phyloP scores from a whole-genome alignment of 1,140 invertebrate genomes.

The Hetaerina americana region DNA sequence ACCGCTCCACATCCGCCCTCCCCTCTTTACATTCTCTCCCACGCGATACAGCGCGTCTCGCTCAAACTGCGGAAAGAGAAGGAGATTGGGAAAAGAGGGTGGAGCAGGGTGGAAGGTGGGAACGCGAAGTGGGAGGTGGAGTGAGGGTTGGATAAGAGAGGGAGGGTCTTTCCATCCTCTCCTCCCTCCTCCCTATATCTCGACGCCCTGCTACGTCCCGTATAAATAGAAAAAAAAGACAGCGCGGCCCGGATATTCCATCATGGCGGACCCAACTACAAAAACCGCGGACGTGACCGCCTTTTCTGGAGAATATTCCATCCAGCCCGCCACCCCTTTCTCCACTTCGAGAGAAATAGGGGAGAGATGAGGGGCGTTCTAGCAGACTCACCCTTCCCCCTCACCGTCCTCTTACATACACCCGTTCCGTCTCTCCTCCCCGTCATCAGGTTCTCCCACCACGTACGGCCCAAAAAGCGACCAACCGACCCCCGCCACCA shows the following conservation, averaged over 20 bases:
- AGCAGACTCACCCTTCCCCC: no score
- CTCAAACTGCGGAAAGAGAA: not conserved
- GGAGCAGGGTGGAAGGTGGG: no score
- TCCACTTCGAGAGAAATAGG: no score
- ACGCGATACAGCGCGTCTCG: not conserved
- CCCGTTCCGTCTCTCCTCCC: no score
- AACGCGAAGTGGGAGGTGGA: not conserved
- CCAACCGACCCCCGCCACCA: no score
- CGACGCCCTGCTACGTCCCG: no score
- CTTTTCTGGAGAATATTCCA: not conserved
- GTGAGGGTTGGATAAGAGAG: not conserved
- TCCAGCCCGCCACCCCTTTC: not conserved
- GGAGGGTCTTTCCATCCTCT: not conserved
- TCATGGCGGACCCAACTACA: not conserved
- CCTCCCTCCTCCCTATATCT: no score
- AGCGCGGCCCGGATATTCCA: not conserved
- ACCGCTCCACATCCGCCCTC: not conserved
- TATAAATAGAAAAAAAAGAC: not conserved
- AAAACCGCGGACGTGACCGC: not conserved
- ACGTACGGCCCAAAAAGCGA: no score
- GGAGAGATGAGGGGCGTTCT: no score
- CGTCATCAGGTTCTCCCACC: no score
- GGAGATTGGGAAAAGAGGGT: no score
- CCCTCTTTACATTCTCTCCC: not conserved
- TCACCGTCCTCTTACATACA: no score